Evolutionary conservation across 2,113 vertebrate species (phyloP), one percentile per base, ranked within the genome.

Genomic region (Noturus placidus): DNA sequence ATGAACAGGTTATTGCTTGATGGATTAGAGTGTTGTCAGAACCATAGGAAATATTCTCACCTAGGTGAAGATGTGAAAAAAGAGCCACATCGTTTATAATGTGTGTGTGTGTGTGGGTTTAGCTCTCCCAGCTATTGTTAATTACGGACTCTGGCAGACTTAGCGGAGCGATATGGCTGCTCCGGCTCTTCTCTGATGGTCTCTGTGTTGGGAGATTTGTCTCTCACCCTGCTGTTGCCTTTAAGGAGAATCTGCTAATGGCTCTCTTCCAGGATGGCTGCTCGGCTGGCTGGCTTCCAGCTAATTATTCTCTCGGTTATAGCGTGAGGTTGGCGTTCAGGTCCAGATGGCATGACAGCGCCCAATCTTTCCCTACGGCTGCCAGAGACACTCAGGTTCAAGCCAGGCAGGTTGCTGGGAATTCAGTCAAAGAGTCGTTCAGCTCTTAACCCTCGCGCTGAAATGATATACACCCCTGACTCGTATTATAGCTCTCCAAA

Each of bases 181-280:
- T 13, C n/a, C 69, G 61, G 35, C 72, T 86, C 76, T 82, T 82
- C 67, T 59, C 56, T 72, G 27, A 22, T 17, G 67, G 50, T 63
- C 69, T 70, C 54, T 82, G 69, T 61, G 54, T 33, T 33, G n/a
- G 50, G 77, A 27, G 38, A 1, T 72, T 72, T 78, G 46, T 85
- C 54, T 52, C 78, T 82, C 42, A 59, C 52, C 33, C 81, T 72
- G 63, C 56, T 76, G 74, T 88, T 80, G 76, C 77, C 85, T 76
- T 89, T 56, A 86, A 84, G 83, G 59, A 88, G 69, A 82, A 61
- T 77, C 81, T 67, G 65, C 82, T 89, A 63, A 63, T 89, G 72
- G 82, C 82, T n/a, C 56, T 52, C 25, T 59, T 88, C 87, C 87
- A 90, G 67, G 50, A 42, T 17, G 33, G 30, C 57, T 82, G 38